Conservation (phyloP, 2,797 vertebrate species). For the Melanotaenia boesemani region DNA sequence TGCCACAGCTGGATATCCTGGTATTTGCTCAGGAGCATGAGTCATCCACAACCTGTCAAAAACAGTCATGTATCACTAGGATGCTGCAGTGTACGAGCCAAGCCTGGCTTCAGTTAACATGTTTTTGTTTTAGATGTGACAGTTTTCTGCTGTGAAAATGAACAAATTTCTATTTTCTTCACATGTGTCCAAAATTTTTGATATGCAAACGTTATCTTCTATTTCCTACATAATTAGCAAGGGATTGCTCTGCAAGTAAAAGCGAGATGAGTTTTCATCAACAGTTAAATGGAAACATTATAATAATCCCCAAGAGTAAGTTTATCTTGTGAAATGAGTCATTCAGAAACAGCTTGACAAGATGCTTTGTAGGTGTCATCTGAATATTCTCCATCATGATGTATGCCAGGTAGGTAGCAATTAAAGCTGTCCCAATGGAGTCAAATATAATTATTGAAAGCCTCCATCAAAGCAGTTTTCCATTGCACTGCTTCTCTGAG, state of each 20-base stretch:
- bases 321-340: no score
- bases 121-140: conserved; percentile 52
- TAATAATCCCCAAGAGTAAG: no score
- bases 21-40: conserved; percentile 48
- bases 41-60: conserved; percentile 56
- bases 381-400: no score
- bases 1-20: conserved; percentile 39
- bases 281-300: no score
- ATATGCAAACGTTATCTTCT: conserved; percentile 21
- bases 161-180: conserved; percentile 41
- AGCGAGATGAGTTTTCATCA: background rate
- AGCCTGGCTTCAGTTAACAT: conserved; percentile 55
- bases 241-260: background rate
- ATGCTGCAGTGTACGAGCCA: conserved; percentile 40
- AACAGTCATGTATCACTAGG: conserved; percentile 57
- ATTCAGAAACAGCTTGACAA: no score
- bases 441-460: no score
- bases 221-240: conserved; percentile 1
- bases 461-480: no score
- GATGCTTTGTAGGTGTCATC: no score
- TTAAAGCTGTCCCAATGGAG: no score
- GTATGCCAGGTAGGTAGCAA: no score
- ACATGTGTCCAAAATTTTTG: conserved; percentile 24
- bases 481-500: no score
- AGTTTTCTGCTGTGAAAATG: conserved; percentile 47